phyloP scores from a whole-genome alignment of 2,888 invertebrate genomes.

The Neoaliturus tenellus region DNA sequence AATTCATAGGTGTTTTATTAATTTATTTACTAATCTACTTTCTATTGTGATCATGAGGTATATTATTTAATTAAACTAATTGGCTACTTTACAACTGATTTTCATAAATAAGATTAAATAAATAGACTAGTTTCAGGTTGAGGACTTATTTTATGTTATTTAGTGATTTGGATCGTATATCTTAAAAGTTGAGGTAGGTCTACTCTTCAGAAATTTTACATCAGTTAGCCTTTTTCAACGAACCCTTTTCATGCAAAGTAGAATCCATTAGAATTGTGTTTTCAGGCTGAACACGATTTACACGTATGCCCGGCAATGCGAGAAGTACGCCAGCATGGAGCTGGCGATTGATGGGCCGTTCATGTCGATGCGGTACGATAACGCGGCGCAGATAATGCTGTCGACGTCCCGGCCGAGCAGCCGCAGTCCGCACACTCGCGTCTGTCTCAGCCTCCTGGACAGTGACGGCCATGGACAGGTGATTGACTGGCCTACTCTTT shows the following conservation, averaged over 20 bases:
- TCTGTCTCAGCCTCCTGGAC: conserved; percentile 9
- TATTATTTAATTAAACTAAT: too few relatives aligned
- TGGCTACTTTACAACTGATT: too few relatives aligned
- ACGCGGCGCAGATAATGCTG: conserved; percentile 78
- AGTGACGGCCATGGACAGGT: neutral
- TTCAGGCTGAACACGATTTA: conserved; percentile 45
- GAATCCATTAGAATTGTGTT: too few relatives aligned
- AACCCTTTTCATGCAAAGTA: too few relatives aligned
- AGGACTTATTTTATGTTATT: too few relatives aligned
- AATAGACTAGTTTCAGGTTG: too few relatives aligned
- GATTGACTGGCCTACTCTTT: neutral
- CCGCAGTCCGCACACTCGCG: conserved; percentile 18
- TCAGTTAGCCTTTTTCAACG: neutral
- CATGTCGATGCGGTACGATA: conserved; percentile 83
- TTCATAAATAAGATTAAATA: too few relatives aligned
- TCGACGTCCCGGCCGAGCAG: conserved; percentile 81
- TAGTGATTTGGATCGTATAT: too few relatives aligned
- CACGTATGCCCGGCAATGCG: neutral
- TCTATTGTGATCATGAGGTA: too few relatives aligned
- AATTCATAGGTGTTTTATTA: too few relatives aligned
- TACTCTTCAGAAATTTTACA: neutral
- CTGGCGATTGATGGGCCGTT: conserved; percentile 85
- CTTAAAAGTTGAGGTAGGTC: too few relatives aligned
- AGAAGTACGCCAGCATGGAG: neutral
- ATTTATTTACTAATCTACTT: too few relatives aligned